phyloP scores from a whole-genome alignment of 2,888 invertebrate species.

The Athalia cordata region DNA sequence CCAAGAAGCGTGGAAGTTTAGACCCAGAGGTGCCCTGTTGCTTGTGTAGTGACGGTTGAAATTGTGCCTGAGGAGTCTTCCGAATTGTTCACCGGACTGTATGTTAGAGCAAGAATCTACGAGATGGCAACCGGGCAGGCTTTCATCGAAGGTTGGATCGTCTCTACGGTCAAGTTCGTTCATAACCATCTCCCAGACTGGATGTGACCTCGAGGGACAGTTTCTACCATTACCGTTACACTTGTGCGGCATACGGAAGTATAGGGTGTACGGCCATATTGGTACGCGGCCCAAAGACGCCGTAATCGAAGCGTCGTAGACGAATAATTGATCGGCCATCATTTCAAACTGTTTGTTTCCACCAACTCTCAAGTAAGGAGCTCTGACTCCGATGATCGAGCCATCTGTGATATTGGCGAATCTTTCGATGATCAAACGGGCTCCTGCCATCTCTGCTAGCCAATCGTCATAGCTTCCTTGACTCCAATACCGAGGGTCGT shows the following conservation, averaged over 20 bases:
- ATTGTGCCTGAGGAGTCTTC: constrained; percentile 91
- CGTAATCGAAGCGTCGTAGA: constrained; percentile 95
- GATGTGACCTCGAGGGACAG: constrained; percentile 90
- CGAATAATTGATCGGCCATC: constrained; percentile 97
- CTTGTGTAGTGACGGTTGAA: constrained; percentile 95
- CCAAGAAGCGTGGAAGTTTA: constrained; percentile 97
- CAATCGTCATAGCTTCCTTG: constrained; percentile 92
- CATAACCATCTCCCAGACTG: constrained; percentile 98
- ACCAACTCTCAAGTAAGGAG: constrained; percentile 92
- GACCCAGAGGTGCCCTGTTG: constrained; percentile 94
- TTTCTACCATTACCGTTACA: constrained; percentile 96
- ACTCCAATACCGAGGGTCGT: constrained; percentile 93
- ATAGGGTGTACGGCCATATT: constrained; percentile 97
- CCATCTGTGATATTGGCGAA: constrained; percentile 95
- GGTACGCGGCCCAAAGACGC: constrained; percentile 92
- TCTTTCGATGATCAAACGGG: constrained; percentile 88
- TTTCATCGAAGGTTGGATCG: constrained; percentile 95
- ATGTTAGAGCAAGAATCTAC: constrained; percentile 96
- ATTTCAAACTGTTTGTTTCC: constrained; percentile 97
- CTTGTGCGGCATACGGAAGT: constrained; percentile 97
- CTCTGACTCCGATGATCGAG: constrained; percentile 90
- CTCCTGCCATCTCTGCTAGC: constrained; percentile 96
- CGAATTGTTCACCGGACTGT: constrained; percentile 93
- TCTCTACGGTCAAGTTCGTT: constrained; percentile 95
- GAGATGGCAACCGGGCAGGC: constrained; percentile 94